Percentiles rank a stretch among this genome's conserved stretches.
Conservation (phyloP, 2,113 vertebrate species). For the Coreoperca whiteheadi region DNA sequence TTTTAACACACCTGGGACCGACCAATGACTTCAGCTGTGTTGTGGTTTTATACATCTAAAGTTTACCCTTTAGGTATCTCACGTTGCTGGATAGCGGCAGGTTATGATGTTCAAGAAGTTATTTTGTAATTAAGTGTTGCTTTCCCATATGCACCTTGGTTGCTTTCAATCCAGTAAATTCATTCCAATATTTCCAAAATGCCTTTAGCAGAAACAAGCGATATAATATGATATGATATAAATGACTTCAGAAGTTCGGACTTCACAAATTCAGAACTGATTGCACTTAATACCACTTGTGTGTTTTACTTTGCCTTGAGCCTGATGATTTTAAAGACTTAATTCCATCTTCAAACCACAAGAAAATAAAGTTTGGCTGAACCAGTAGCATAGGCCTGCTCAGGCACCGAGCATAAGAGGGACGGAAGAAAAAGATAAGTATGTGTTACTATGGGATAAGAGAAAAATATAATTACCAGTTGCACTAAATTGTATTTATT, state of each 20-base stretch:
- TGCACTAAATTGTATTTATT: neutral
- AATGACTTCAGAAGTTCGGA: too few relatives aligned
- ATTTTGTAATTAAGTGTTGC: neutral
- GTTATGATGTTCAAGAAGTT: neutral
- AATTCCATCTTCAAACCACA: neutral
- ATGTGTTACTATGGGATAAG: neutral
- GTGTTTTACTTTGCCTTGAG: neutral
- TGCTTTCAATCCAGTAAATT: neutral
- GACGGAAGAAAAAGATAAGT: neutral
- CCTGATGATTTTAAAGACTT: neutral
- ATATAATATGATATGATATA: too few relatives aligned
- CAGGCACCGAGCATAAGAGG: too few relatives aligned
- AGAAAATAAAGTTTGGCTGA: neutral
- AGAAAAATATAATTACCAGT: neutral
- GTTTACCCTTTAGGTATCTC: neutral
- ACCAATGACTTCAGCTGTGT: neutral
- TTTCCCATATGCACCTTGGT: neutral
- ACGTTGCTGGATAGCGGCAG: too few relatives aligned
- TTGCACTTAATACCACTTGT: neutral
- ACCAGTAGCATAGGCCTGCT: neutral
- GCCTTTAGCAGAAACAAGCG: neutral
- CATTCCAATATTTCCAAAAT: neutral
- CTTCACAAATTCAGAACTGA: too few relatives aligned
- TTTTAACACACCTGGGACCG: neutral
- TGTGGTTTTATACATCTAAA: neutral